Evolutionary conservation across 2,797 vertebrate genomes (phyloP), one percentile per base, ranked within the genome.

Genomic region (Mus minutoides): DNA sequence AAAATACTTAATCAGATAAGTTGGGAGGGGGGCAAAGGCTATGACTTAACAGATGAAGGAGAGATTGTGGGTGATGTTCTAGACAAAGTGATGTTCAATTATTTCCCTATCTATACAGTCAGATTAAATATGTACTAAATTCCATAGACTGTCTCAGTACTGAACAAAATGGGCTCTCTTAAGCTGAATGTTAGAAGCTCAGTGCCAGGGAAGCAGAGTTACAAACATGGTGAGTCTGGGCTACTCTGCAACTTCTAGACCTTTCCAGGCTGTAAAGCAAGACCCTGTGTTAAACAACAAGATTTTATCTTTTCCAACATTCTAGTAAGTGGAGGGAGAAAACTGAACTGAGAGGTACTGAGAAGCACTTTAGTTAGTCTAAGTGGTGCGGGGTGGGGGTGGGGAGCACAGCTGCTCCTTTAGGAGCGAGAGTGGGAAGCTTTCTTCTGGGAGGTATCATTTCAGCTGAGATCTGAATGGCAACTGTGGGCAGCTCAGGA

Each of bases 381-480:
- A 46, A 21, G 73, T 31, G 26, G 60, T 67, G 34, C 46, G 0
- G 54, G 56, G 26, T 22, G 29, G 71, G 67, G 29, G n/a, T 62
- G 34, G 11, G 34, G 64, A 24, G 37, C 2, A 31, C 26, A 29
- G 80, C 49, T 64, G 83, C 52, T 75, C 82, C 67, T 31, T 85
- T 60, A 29, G 73, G 37, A 64, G 26, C 21, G 34, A 83, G 83
- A 49, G 89, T 67, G 46, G 64, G 80, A 85, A 77, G 58, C 7
- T 26, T 40, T 96, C 37, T 12, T 67, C 16, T 3, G 64, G 58
- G 83, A 92, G 56, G 37, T 2, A 71, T 75, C 92, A 76, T 83
- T 75, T 69, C 79, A 96, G 46, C 49, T 54, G 78, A 90, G 83
- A 79, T 82, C 40, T 82, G 94, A 95, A 69, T 43, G 89, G 84